phyloP scores from a whole-genome alignment of 2,888 invertebrate species.

The Eurytoma californica region DNA sequence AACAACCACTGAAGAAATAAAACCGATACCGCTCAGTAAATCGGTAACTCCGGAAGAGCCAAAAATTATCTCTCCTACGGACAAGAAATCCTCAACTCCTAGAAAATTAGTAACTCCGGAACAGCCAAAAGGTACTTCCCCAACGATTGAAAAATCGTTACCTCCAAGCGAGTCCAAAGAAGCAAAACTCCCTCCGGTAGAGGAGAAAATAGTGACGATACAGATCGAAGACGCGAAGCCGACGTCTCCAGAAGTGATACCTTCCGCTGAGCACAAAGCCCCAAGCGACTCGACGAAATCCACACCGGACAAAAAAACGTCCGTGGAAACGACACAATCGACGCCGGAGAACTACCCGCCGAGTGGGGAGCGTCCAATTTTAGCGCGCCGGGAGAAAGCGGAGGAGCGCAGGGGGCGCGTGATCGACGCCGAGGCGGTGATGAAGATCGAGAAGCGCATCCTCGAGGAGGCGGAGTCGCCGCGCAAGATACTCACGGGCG shows the following conservation, averaged over 20 bases:
- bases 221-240: neutral
- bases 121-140: no score
- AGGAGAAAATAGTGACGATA: neutral
- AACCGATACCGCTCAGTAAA: no score
- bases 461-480: constrained; percentile 54
- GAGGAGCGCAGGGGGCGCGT: constrained; percentile 33
- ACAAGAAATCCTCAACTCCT: neutral
- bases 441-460: constrained; percentile 49
- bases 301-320: neutral
- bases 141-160: neutral
- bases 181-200: neutral
- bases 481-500: constrained; percentile 35
- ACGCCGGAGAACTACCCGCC: constrained; percentile 38
- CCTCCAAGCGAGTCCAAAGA: neutral
- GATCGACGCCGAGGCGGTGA: constrained; percentile 46
- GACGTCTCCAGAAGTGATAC: no score
- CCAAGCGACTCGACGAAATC: neutral
- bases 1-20: no score
- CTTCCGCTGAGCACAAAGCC: neutral
- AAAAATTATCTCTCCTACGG: neutral
- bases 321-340: constrained; percentile 21
- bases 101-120: neutral
- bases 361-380: constrained; percentile 17
- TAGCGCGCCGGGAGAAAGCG: neutral
- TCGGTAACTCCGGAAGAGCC: no score